Conservation (phyloP, 2,797 vertebrate species). For the Hafferia zeledoni region DNA sequence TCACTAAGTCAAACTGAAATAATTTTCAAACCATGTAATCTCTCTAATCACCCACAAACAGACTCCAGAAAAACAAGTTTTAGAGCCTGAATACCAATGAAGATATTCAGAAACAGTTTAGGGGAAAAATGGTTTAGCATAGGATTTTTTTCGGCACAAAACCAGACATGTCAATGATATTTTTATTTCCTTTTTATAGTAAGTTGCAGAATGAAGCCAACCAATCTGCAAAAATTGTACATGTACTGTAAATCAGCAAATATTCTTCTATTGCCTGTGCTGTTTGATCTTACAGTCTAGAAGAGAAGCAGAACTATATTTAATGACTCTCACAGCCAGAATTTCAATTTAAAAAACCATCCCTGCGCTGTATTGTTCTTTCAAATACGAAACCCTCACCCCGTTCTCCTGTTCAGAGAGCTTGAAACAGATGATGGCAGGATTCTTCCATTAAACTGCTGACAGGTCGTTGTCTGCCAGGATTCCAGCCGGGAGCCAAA, state of each 20-base stretch:
- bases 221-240: slow-evolving; percentile 47
- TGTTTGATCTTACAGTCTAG: slow-evolving; percentile 24
- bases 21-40: background rate
- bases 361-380: slow-evolving; percentile 15
- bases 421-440: background rate
- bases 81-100: background rate
- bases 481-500: background rate
- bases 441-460: background rate
- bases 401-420: background rate
- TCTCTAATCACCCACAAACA: background rate
- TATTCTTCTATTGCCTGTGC: slow-evolving; percentile 17
- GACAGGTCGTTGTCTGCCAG: slow-evolving; percentile 6
- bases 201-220: slow-evolving; percentile 46
- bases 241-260: slow-evolving; percentile 13
- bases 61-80: background rate
- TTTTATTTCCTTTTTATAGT: slow-evolving; percentile 39
- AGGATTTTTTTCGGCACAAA: slow-evolving; percentile 29
- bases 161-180: slow-evolving; percentile 35
- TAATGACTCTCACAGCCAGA: slow-evolving; percentile 25
- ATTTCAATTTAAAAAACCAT: background rate
- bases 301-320: slow-evolving; percentile 41
- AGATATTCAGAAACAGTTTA: slow-evolving; percentile 17
- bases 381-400: slow-evolving; percentile 29
- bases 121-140: background rate
- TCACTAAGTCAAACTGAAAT: background rate